Percentiles rank a stretch among this genome's conserved stretches.
Conservation (phyloP, 2,797 vertebrate genomes). For the Columba guinea region DNA sequence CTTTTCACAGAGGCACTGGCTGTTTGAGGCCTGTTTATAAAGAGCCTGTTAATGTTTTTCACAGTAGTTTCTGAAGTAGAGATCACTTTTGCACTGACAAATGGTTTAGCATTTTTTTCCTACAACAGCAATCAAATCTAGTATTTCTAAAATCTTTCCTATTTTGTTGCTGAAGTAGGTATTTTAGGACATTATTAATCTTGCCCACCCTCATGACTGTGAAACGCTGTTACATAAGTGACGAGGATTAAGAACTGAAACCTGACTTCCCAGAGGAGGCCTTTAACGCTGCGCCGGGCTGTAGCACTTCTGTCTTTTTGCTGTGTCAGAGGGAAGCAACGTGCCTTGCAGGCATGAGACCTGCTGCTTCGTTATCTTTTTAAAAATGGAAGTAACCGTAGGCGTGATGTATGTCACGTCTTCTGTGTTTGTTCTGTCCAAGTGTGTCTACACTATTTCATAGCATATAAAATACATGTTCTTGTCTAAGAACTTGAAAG, state of each 20-base stretch:
- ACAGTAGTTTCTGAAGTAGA: neutral
- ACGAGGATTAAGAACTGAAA: neutral
- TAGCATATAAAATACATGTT: neutral
- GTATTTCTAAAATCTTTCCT: neutral
- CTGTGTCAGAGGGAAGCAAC: neutral
- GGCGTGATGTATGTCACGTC: accelerated
- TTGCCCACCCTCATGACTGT: neutral
- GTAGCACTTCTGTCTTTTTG: neutral
- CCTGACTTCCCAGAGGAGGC: neutral
- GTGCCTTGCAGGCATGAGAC: neutral
- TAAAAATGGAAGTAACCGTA: neutral
- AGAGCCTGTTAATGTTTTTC: neutral
- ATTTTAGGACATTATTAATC: neutral
- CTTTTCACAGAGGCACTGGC: neutral
- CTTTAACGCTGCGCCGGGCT: neutral
- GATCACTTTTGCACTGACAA: neutral
- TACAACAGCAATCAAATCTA: neutral
- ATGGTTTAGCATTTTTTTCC: neutral
- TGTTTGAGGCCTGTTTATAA: neutral
- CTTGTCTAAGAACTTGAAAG: neutral
- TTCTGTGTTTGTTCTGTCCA: neutral
- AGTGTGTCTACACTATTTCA: neutral
- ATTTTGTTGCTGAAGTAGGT: neutral
- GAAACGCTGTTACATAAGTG: accelerated
- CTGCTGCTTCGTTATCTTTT: neutral